Evolutionary conservation across 2,888 invertebrate species (phyloP), one percentile per base, ranked within the genome.

Genomic region (Glyphotaelius pellucidus): DNA sequence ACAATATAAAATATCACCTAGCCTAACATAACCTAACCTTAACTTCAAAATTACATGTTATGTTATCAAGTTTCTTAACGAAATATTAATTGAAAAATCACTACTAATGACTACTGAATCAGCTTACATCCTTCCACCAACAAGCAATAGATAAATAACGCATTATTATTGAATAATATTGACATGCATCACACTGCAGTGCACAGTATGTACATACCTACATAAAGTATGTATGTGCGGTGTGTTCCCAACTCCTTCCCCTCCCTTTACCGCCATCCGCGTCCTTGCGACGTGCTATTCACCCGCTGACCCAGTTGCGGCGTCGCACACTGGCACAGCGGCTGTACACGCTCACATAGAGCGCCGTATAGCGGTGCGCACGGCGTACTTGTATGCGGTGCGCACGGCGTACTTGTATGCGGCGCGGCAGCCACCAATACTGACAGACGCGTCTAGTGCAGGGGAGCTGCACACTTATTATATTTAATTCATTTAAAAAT

Each of bases 211-310:
- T 47, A 47, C 12, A 47, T 47, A 47, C 14, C 1, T 42, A 47
- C 15, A 47, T 47, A 15, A 47, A 47, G 1, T 47, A 47, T 67
- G 9, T 52, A 52, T 52, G 19, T 19, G 25, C 11, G 12, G 25
- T 35, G n/a, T 38, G 30, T 35, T 25, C 67, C 25, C n/a, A 67
- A 67, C 67, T 67, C 25, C 25, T 67, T 67, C 67, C 67, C 67
- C 67, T 67, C 67, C 67, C 67, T 25, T 67, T 19, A 19, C 67
- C 67, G 67, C 25, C 9, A 67, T n/a, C n/a, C 67, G n/a, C 92
- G 93, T 93, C 93, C 93, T 93, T 93, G 93, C 91, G 89, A 38
- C 84, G 91, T 91, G 92, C 85, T 93, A 85, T 93, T 93, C 93
- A 93, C 93, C 93, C 91, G 91, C 90, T 93, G 93, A 93, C 93